Percentiles rank a stretch among this genome's conserved stretches.
Evolutionary conservation across 2,888 invertebrate species (phyloP).

Genomic region (Chaitophorus viminalis): DNA sequence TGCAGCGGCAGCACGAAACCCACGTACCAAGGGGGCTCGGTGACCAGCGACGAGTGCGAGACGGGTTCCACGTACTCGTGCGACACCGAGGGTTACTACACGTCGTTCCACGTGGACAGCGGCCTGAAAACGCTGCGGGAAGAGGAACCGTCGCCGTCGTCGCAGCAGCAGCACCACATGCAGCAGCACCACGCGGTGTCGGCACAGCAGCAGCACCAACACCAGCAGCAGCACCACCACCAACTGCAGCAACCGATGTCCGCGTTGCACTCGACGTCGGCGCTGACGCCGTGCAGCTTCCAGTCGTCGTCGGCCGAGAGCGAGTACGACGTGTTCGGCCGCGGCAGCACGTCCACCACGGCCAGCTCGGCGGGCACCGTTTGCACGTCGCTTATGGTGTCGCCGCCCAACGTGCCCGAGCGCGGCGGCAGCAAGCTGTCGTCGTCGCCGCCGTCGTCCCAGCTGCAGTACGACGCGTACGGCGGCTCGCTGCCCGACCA

Average conservation of each 20-base stretch:
- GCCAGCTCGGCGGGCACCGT: conserved; percentile 91
- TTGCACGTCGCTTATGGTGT: conserved; percentile 82
- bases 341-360: conserved; percentile 85
- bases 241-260: conserved; percentile 67
- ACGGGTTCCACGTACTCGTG: conserved; percentile 86
- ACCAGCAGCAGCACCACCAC: conserved; percentile 73
- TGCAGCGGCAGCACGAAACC: conserved; percentile 68
- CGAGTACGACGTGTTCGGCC: conserved; percentile 91
- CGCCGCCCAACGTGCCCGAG: conserved; percentile 83
- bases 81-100: conserved; percentile 97
- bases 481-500: conserved; percentile 54
- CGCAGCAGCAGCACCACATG: conserved; percentile 68
- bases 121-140: conserved; percentile 88
- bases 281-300: conserved; percentile 75
- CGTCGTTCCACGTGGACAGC: conserved; percentile 96
- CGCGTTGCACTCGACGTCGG: conserved; percentile 78
- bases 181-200: conserved; percentile 80
- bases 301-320: conserved; percentile 71
- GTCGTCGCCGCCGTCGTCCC: no score
- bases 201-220: conserved; percentile 69
- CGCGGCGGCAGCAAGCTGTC: conserved; percentile 73
- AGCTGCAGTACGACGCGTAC: not conserved
- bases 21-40: conserved; percentile 77
- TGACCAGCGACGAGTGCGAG: conserved; percentile 87
- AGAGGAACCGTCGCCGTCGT: conserved; percentile 71